Evolutionary conservation across 2,888 invertebrate species (phyloP), one percentile per base, ranked within the genome.

Genomic region (Phengaris alcon): DNA sequence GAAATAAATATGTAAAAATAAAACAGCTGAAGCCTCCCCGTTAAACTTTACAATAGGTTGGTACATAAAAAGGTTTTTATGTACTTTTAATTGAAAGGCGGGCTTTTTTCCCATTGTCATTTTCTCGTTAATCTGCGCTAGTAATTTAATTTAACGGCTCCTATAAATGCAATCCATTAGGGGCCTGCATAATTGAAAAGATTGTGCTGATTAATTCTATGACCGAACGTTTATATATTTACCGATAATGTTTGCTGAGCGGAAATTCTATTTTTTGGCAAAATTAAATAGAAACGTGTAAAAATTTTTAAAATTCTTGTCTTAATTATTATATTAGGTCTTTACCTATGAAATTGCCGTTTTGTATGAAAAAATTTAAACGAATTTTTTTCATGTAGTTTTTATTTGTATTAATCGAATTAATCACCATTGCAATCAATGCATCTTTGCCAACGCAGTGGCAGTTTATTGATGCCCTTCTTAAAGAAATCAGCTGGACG

Each of bases 161-260:
- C 72, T 72, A 72, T 70, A 70, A 70, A 70, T 70, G 22, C 48
- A 51, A 70, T 48, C 70, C 70, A 69, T 69, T 48, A 69, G 48
- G 13, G 13, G 15, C 69, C 6, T 69, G 69, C 69, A 15, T 69
- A 48, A 69, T n/a, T 69, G 22, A 48, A 69, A 69, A 69, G 48
- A 69, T 69, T 15, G 48, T 69, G 15, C 22, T 48, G 69, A 69
- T 48, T 48, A 10, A 48, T 51, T 74, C 59, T 51, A 74, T n/a
- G 35, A 64, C 51, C 13, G 22, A 13, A 59, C 22, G 13, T 74
- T 57, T 73, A n/a, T 15, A 57, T 55, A 44, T n/a, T 0, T 22
- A 15, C 13, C 9, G 15, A 12, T 3, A 13, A 13, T n/a, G 22
- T 64, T 48, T 48, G 51, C 51, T 64, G 7, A 74, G 12, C 57